Conservation (phyloP, 2,797 vertebrate species). For the Brachymystax lenok region DNA sequence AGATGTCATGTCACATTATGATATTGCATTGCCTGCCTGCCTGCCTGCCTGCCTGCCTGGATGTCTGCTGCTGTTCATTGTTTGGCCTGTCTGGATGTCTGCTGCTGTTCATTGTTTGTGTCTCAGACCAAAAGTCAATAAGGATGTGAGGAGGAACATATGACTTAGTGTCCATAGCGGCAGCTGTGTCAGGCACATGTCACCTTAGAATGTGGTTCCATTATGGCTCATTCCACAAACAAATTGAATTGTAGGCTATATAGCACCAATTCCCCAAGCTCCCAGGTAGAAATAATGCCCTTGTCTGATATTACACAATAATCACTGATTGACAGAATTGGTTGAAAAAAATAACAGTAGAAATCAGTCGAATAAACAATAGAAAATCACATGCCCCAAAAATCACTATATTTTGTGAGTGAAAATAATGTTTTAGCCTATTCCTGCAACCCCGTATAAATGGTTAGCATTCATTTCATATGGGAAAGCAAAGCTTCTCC, state of each 20-base stretch:
- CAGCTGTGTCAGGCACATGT: not conserved
- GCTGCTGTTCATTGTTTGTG: too few species aligned
- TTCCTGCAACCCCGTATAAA: not conserved
- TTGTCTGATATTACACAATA: not conserved
- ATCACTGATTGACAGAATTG: too few species aligned
- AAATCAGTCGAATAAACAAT: not conserved
- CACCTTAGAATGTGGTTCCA: not conserved
- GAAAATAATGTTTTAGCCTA: not conserved
- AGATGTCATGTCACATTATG: slow-evolving; percentile 27
- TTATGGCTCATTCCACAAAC: not conserved
- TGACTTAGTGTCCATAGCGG: not conserved
- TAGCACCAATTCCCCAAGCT: not conserved
- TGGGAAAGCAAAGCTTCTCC: not conserved
- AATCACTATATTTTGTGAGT: not conserved
- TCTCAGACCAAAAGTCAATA: too few species aligned
- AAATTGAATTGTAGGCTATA: not conserved
- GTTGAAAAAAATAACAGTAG: too few species aligned
- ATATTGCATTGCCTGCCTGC: not conserved
- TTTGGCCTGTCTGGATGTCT: too few species aligned
- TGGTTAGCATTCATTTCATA: not conserved
- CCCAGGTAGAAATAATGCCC: not conserved
- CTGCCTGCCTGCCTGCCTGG: too few species aligned
- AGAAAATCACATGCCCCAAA: not conserved
- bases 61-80: too few species aligned
- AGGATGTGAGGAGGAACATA: too few species aligned